Base-by-base conservation (phyloP, 2,113 vertebrate species). In the Sialia sialis region DNA sequence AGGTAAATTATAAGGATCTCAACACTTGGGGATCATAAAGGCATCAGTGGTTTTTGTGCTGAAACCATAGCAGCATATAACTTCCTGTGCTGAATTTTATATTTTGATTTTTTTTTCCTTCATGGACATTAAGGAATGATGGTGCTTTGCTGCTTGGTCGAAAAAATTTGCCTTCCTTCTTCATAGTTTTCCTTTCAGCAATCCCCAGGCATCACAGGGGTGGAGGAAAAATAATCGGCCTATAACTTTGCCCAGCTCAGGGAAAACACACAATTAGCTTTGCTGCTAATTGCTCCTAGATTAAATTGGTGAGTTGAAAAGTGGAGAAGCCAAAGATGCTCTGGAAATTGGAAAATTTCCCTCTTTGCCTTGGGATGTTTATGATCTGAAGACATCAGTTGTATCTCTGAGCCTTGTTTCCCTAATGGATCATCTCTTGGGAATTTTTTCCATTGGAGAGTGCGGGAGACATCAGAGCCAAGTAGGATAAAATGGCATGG, bases 201-300 rank as follows among this genome's bases (percentile, higher is more conserved):
- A 56, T 83, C 60, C 49, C 30, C 56, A 87, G 26, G 72, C 72
- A 87, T 81, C 62, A 26, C 78, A 89, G 66, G 54, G 58, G 34
- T 58, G 36, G 34, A 89, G 46, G 55, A 85, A 83, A 93, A 96
- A 92, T 90, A 94, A 96, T 90, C 91, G 73, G 78, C 89, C 89
- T 82, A 55, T 91, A 93, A 95, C 48, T 90, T 89, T 55, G 73
- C n/a, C 75, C 64, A 90, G 82, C 72, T 91, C 70, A 66, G 87
- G 78, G 48, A 91, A 94, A 96, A 58, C 52, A 51, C 27, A 43
- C 72, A 86, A 86, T 85, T 90, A 95, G 12, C 10, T 0, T 49
- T 39, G 59, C 72, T 81, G 84, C 32, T 93, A 95, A 95, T 75
- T 88, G 62, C 32, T 92, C 39, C 87, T 4, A 56, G 52, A n/a